Evolutionary conservation across 2,113 vertebrate genomes (phyloP).

Genomic region (Dasyprocta punctata): DNA sequence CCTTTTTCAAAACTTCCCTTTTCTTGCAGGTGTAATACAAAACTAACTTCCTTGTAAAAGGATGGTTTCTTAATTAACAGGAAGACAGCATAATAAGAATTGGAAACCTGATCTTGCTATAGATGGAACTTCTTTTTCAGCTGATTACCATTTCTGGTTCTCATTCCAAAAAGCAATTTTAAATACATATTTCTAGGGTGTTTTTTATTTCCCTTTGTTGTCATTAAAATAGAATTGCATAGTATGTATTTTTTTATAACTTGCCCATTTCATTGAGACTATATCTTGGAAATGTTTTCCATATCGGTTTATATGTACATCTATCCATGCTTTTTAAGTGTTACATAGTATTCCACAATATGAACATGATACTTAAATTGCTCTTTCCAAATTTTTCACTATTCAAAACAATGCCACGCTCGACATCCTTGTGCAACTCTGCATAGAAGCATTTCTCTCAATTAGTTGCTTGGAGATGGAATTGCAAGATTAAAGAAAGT

Average conservation of each 20-base stretch:
- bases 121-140: background rate
- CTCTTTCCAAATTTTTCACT: background rate
- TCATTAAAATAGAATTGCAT: background rate
- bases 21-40: background rate
- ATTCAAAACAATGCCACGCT: slow-evolving; percentile 6
- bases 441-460: slow-evolving; percentile 38
- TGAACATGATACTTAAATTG: background rate
- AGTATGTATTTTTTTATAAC: slow-evolving; percentile 9
- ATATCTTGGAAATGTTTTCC: slow-evolving; percentile 15
- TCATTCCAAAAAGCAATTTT: slow-evolving; percentile 3
- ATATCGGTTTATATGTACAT: background rate
- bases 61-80: background rate
- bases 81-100: background rate
- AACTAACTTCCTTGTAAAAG: background rate
- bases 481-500: slow-evolving; percentile 47
- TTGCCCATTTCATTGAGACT: slow-evolving; percentile 37
- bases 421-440: background rate
- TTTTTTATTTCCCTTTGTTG: slow-evolving; percentile 44
- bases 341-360: slow-evolving; percentile 25
- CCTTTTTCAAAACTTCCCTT: background rate
- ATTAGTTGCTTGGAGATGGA: slow-evolving; percentile 37
- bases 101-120: background rate
- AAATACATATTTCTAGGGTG: background rate
- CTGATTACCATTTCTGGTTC: background rate
- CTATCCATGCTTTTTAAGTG: slow-evolving; percentile 40